Base-by-base conservation (phyloP, 2,113 vertebrate species). In the Amphiprion percula region DNA sequence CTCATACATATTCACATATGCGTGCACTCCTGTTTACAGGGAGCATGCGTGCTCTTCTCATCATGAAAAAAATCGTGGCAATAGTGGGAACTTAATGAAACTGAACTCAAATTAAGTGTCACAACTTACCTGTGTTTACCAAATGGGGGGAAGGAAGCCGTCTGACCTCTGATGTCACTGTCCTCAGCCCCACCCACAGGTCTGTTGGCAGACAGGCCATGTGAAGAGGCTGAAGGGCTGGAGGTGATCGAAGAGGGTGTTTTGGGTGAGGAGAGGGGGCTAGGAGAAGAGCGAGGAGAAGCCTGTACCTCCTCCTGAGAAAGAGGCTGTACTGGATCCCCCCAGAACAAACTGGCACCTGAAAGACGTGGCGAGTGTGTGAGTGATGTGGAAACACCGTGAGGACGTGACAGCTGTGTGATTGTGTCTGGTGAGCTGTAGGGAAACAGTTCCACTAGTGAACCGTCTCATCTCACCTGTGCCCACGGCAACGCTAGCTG, bases 341-440 rank as follows among this genome's bases (percentile, higher is more conserved):
- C 95, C 96, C 97, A 98, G 87, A 97, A 98, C 71, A 99, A 94
- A 88, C 97, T 99, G 71, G 97, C 96, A 79, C 98, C 98, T 99
- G 72, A 37, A 78, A 37, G 7, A 10, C 8, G 9, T 10, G 16
- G 49, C 10, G 33, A 9, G 33, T 1, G 33, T 37, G 4, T 12
- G n/a, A 4, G 41, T 8, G 33, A 15, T 30, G 64, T 26, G 10
- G 15, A 21, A 39, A 19, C 16, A 2, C 0, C 0, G 16, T 16
- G 17, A 50, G 16, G 19, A 52, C n/a, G 9, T n/a, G 9, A 37
- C 17, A n/a, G 49, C 49, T 4, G 15, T 15, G 7, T 4, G 47
- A n/a, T 6, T 53, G 12, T 10, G 30, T 24, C 16, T n/a, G 49
- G n/a, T 8, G 50, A 46, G 47, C 46, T 12, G 68, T 33, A 21